phyloP scores from a whole-genome alignment of 2,888 invertebrate species.

The Plebejus anna region DNA sequence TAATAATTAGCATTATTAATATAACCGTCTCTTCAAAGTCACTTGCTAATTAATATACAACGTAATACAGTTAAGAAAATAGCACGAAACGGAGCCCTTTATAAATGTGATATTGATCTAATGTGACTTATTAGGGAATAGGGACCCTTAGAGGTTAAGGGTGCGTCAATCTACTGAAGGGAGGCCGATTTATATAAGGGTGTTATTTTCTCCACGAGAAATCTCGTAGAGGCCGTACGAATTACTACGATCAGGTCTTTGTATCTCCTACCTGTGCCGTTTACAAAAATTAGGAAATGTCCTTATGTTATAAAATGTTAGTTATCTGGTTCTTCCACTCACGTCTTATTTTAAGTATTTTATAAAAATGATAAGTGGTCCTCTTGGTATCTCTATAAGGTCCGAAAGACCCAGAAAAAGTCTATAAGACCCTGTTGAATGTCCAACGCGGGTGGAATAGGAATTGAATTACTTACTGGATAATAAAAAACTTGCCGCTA shows the following conservation, averaged over 20 bases:
- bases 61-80: background rate
- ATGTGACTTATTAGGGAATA: constrained; percentile 1
- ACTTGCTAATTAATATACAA: background rate
- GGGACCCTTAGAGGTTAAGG: background rate
- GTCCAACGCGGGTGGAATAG: background rate
- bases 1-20: too few relatives aligned
- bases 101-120: constrained; percentile 3
- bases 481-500: background rate
- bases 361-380: too few relatives aligned
- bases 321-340: too few relatives aligned
- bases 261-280: too few relatives aligned
- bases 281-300: too few relatives aligned
- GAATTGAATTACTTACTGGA: background rate
- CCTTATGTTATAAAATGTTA: too few relatives aligned
- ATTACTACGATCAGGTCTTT: too few relatives aligned
- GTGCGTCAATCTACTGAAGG: background rate
- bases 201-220: background rate
- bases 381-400: background rate
- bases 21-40: too few relatives aligned
- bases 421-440: background rate
- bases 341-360: too few relatives aligned
- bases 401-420: background rate
- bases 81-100: background rate
- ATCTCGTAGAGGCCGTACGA: too few relatives aligned
- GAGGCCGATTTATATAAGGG: background rate